A percentile compares a stretch with the other conserved stretches of the same genome.
phyloP scores from a whole-genome alignment of 92 coral and sea anemone genomes.

The Desmophyllum pertusum region DNA sequence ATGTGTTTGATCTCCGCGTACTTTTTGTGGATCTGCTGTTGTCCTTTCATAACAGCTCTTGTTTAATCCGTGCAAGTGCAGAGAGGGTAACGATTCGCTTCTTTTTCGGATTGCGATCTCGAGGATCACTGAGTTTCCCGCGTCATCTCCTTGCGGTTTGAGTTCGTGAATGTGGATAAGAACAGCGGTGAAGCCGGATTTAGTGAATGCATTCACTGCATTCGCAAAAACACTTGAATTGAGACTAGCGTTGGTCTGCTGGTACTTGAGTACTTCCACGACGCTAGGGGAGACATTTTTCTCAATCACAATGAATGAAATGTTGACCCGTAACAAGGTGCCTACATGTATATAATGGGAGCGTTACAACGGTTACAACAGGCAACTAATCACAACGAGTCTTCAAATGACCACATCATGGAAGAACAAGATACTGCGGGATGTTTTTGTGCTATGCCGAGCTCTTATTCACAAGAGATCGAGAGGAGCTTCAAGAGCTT shows the following conservation, averaged over 20 bases:
- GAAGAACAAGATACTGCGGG: not conserved
- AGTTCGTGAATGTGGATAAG: not conserved
- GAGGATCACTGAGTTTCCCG: not conserved
- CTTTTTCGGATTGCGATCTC: not conserved
- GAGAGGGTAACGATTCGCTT: not conserved
- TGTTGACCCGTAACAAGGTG: not conserved
- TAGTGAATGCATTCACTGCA: not conserved
- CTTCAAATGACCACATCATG: too few species aligned
- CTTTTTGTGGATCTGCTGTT: constrained; percentile 50
- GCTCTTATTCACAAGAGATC: not conserved
- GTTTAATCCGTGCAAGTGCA: too few species aligned
- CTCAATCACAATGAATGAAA: not conserved
- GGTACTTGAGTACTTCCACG: not conserved
- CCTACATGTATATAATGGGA: too few species aligned
- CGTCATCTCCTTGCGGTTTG: not conserved
- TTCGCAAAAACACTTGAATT: not conserved
- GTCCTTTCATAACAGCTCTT: constrained; percentile 31
- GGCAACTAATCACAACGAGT: too few species aligned
- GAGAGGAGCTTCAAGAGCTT: not conserved
- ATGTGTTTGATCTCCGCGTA: constrained; percentile 22
- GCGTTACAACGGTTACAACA: too few species aligned
- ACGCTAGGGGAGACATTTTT: not conserved
- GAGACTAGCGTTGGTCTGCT: not conserved
- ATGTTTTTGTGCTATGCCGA: not conserved
- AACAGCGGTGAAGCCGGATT: not conserved